Evolutionary conservation across 1,140 invertebrate species (phyloP).

Genomic region (Bemisia tabaci): DNA sequence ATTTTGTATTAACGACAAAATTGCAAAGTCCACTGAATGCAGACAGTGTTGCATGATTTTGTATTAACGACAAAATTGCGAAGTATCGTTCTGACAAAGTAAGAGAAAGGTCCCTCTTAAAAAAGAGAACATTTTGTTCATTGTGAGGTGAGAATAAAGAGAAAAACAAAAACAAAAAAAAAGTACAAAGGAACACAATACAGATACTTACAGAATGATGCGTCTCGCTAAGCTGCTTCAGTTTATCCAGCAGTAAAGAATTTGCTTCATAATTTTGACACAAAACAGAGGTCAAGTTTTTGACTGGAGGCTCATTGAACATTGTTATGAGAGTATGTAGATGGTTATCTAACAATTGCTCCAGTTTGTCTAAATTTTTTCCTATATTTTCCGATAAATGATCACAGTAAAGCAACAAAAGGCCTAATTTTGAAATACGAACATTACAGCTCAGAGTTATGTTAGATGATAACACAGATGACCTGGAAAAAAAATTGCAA

Average conservation of each 20-base stretch:
- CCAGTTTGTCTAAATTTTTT: neutral
- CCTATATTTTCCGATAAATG: conserved; percentile 33
- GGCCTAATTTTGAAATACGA: conserved; percentile 28
- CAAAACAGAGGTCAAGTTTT: neutral
- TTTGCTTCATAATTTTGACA: neutral
- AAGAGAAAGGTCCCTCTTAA: too few species aligned
- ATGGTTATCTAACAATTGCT: neutral
- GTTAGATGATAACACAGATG: neutral
- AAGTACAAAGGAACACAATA: too few species aligned
- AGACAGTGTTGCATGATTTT: too few species aligned
- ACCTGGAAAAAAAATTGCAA: neutral
- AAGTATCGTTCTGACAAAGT: too few species aligned
- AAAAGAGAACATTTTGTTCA: too few species aligned
- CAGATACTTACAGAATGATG: neutral
- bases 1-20: too few species aligned
- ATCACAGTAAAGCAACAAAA: conserved; percentile 49
- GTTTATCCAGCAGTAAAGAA: neutral
- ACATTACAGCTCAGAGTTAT: neutral
- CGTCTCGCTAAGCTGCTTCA: neutral
- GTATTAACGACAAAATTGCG: too few species aligned
- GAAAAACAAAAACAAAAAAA: too few species aligned
- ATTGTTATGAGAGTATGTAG: neutral
- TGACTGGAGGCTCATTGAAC: neutral
- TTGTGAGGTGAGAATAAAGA: too few species aligned
- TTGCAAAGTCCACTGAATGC: too few species aligned